A percentile compares a stretch with the other conserved stretches of the same genome.
Conservation (phyloP, 2,113 vertebrate genomes). For the Ammodytes dubius region DNA sequence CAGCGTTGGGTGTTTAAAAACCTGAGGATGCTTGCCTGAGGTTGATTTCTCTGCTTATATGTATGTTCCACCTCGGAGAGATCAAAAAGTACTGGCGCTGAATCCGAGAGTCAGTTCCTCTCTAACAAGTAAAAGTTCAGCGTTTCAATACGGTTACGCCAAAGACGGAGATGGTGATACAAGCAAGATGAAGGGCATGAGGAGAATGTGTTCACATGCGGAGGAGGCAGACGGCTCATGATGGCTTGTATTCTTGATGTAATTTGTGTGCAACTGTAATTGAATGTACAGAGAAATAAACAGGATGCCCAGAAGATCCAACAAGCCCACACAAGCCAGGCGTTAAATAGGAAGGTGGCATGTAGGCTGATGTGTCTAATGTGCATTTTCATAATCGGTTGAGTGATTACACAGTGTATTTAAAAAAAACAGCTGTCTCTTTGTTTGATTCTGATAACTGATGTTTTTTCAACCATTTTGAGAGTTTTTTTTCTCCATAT, state of each 20-base stretch:
- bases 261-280: conserved; percentile 77
- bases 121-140: conserved; percentile 39
- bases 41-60: conserved; percentile 45
- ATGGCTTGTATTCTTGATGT: conserved; percentile 71
- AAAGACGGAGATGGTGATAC: conserved; percentile 47
- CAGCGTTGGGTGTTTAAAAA: conserved; percentile 61
- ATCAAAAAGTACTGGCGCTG: conserved; percentile 43
- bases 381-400: conserved; percentile 49
- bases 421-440: conserved; percentile 27
- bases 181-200: conserved; percentile 55
- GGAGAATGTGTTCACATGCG: conserved; percentile 63
- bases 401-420: conserved; percentile 52
- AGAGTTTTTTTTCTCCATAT: conserved; percentile 3
- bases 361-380: conserved; percentile 44
- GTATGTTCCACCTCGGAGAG: conserved; percentile 44
- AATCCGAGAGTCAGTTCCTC: conserved; percentile 49
- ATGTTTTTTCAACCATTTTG: not conserved
- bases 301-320: conserved; percentile 68
- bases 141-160: conserved; percentile 45
- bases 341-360: conserved; percentile 53
- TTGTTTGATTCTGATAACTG: conserved; percentile 32
- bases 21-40: conserved; percentile 36
- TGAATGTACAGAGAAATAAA: conserved; percentile 78
- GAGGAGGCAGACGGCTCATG: conserved; percentile 69
- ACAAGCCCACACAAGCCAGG: conserved; percentile 70